Conservation (phyloP, 2,888 invertebrate species). For the Andrena camellia region DNA sequence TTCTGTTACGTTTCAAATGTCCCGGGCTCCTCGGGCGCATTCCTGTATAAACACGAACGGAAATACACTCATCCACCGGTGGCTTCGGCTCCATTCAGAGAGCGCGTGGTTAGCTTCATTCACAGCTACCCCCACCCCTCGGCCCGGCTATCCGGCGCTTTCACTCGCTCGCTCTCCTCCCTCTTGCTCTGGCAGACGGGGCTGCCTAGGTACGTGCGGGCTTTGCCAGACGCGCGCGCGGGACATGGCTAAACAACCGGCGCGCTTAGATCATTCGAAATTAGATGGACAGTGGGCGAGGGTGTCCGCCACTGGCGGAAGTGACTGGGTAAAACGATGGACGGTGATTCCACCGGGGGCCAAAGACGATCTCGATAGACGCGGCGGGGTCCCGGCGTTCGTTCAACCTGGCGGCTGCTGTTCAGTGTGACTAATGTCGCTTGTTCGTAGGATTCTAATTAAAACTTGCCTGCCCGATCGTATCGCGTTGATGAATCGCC, state of each 20-base stretch:
- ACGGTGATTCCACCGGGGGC: conserved; percentile 25
- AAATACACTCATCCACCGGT: conserved; percentile 73
- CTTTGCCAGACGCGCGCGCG: conserved; percentile 63
- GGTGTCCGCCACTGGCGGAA: conserved; percentile 39
- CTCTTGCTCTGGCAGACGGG: conserved; percentile 7
- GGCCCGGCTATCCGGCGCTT: conserved; percentile 13
- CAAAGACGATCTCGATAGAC: conserved; percentile 32
- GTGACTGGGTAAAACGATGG: conserved; percentile 46
- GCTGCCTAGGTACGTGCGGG: conserved; percentile 42
- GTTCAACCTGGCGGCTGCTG: conserved; percentile 35
- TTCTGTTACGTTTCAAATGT: conserved; percentile 79
- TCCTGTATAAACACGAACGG: conserved; percentile 78
- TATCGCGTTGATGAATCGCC: background rate
- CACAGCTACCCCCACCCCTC: conserved; percentile 75
- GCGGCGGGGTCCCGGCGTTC: conserved; percentile 3
- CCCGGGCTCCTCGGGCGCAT: conserved; percentile 71
- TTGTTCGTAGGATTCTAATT: conserved; percentile 12
- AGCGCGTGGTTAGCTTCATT: conserved; percentile 80
- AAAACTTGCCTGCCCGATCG: background rate
- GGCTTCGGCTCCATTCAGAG: conserved; percentile 74
- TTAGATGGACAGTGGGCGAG: conserved; percentile 57
- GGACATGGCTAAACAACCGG: conserved; percentile 66
- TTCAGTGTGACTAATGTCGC: conserved; percentile 27
- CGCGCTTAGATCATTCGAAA: conserved; percentile 58
- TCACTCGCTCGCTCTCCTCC: conserved; percentile 5